Evolutionary conservation across 2,113 vertebrate genomes (phyloP).

Genomic region (Riparia riparia): DNA sequence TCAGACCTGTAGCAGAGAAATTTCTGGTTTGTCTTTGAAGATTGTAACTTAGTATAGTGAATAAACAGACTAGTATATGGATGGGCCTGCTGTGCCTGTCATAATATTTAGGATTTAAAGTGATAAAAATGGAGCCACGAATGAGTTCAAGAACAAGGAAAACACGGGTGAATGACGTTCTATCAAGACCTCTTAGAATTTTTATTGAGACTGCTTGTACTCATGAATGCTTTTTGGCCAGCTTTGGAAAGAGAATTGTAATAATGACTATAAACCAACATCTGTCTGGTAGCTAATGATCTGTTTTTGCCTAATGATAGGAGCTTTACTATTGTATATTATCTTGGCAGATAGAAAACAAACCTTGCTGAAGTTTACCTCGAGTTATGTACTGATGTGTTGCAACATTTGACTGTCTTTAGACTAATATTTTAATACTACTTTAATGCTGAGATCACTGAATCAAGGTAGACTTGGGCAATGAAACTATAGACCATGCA

Average conservation of each 20-base stretch:
- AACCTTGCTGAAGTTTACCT: neutral
- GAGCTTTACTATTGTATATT: neutral
- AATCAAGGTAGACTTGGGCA: neutral
- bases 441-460: neutral
- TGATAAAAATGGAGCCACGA: neutral
- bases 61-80: neutral
- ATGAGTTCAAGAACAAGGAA: neutral
- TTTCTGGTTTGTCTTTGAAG: neutral
- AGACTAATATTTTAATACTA: neutral
- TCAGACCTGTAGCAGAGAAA: neutral
- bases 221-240: neutral
- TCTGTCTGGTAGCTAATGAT: neutral
- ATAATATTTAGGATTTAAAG: neutral
- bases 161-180: neutral
- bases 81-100: neutral
- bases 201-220: neutral
- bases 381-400: neutral
- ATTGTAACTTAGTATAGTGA: neutral
- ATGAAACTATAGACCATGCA: neutral
- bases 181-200: neutral
- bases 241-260: neutral
- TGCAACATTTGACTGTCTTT: neutral
- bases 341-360: neutral
- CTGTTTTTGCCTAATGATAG: neutral
- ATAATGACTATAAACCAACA: neutral